Conservation (phyloP, 2,888 invertebrate genomes). For the Cremastinae sp. region DNA sequence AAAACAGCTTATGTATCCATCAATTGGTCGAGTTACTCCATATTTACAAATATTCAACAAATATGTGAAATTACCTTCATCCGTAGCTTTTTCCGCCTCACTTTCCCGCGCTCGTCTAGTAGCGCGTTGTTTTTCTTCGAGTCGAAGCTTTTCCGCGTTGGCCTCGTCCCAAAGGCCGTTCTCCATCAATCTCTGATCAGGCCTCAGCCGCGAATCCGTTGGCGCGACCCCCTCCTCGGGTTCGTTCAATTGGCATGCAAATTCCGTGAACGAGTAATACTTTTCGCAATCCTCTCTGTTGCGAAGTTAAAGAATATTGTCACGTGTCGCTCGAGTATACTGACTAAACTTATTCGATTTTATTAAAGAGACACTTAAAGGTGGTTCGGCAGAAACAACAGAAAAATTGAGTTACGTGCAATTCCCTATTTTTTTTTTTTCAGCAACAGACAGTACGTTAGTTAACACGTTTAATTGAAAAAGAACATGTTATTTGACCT, state of each 20-base stretch:
- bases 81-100: conserved; percentile 87
- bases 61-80: conserved; percentile 80
- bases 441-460: too few relatives aligned
- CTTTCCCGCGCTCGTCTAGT: conserved; percentile 89
- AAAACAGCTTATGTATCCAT: too few relatives aligned
- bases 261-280: conserved; percentile 96
- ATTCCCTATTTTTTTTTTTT: too few relatives aligned
- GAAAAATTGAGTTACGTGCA: too few relatives aligned
- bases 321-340: too few relatives aligned
- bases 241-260: conserved; percentile 98
- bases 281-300: conserved; percentile 84
- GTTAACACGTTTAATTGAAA: too few relatives aligned
- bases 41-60: too few relatives aligned
- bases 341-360: too few relatives aligned
- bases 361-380: too few relatives aligned
- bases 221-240: conserved; percentile 95
- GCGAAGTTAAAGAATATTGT: conserved; percentile 24
- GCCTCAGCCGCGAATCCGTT: conserved; percentile 94
- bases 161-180: conserved; percentile 95
- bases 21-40: too few relatives aligned
- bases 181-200: conserved; percentile 99
- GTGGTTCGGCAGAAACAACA: too few relatives aligned
- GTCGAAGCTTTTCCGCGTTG: conserved; percentile 90
- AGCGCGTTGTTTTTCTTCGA: conserved; percentile 97
- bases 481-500: too few relatives aligned